phyloP scores from a whole-genome alignment of 1,140 invertebrate genomes.

The Saccostrea cuccullata region DNA sequence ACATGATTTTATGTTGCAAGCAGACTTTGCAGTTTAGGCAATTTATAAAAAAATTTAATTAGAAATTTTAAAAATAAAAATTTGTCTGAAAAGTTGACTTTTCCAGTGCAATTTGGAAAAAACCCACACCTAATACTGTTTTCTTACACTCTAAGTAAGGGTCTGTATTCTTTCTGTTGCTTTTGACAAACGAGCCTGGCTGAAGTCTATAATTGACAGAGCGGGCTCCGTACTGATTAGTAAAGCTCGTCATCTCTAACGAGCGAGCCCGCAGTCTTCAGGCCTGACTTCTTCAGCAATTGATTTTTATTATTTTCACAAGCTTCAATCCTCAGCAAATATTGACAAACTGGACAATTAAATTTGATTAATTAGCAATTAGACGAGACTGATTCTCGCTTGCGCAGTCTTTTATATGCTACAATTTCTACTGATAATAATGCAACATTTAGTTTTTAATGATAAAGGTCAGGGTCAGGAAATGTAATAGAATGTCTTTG shows the following conservation, averaged over 20 bases:
- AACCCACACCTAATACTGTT: not conserved
- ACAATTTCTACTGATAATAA: not conserved
- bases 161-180: not conserved
- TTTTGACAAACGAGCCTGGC: not conserved
- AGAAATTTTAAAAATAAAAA: too few relatives aligned
- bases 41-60: too few relatives aligned
- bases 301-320: constrained; percentile 5
- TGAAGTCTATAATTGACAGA: not conserved
- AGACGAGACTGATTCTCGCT: not conserved
- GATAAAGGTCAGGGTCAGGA: not conserved
- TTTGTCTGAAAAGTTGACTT: too few relatives aligned
- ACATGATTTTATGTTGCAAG: too few relatives aligned
- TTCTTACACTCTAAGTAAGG: not conserved
- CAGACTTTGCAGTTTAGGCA: too few relatives aligned
- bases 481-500: not conserved
- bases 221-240: not conserved
- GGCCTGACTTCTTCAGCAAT: not conserved
- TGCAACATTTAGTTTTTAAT: not conserved
- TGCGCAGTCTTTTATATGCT: not conserved
- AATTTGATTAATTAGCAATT: constrained; percentile 37
- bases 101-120: too few relatives aligned
- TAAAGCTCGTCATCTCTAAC: not conserved
- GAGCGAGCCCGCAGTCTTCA: not conserved
- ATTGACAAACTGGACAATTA: constrained; percentile 25
- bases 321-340: constrained; percentile 14